Base-by-base conservation (phyloP, 2,888 invertebrate genomes). In the Melieria picta region DNA sequence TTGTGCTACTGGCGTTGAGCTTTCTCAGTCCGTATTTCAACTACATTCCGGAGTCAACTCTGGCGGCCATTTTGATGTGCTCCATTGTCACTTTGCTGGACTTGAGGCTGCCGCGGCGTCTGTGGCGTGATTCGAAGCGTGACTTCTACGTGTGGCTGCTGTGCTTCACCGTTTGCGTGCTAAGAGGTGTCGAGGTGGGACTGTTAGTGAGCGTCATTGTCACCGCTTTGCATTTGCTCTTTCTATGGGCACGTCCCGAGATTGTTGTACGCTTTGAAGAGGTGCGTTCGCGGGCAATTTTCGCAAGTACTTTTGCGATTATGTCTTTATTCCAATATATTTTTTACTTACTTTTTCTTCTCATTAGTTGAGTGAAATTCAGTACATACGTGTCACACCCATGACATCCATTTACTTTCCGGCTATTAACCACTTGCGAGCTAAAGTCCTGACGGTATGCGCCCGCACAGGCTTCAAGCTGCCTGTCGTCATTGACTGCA, bases 21-120 rank as follows among this genome's bases (percentile, higher is more conserved):
- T 94, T 94, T 83, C 88, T 98, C 68, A 96, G 97, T n/a, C 93
- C 94, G 1, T 93, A 94, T 83, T 97, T 97, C 87, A 93, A 92
- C 86, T 94, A 90, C 85, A 95, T 96, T 76, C 95, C 96, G 1
- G 92, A 92, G 82, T 91, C 97, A 0, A 93, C 94, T 0, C 89
- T 98, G 64, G 92, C 96, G 0, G 93, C 96, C 5, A 94, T 98
- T 69, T 91, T 98, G 79, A 96, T 97, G 79, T 93, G 93, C 79
- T 97, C 98, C 45, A 83, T 86, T 43, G 95, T 96, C 55, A 78
- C 77, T 9, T 65, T 78, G 57, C 65, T 78, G 47, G 78, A 78
- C 11, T 76, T 78, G 57, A 81, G 86, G 72, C 87, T 89, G n/a
- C 86, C 90, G 60, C 48, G 76, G 5, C 84, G 88, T 4, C 87